Percentiles rank a stretch among this genome's conserved stretches.
Conservation (phyloP, 2,888 invertebrate genomes). For the Druceiella hillmani region DNA sequence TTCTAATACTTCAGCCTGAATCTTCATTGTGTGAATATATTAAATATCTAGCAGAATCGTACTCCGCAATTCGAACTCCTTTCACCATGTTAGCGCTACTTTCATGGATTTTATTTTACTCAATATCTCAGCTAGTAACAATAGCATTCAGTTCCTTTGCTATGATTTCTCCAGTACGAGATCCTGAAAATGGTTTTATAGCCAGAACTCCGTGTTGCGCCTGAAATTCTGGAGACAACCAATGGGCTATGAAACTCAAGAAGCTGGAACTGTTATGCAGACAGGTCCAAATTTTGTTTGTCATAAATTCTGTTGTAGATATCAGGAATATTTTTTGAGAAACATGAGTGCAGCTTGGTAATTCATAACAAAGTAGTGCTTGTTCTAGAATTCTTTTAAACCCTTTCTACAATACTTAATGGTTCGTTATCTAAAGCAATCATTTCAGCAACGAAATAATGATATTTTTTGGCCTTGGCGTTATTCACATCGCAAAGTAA, state of each 20-base stretch:
- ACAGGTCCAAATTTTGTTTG: constrained; percentile 26
- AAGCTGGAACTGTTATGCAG: constrained; percentile 22
- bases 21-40: no score
- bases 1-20: no score
- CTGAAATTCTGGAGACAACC: constrained; percentile 23
- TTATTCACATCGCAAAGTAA: no score
- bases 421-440: constrained; percentile 30
- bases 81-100: no score
- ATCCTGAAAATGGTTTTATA: no score
- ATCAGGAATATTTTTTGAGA: no score
- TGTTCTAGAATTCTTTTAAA: constrained; percentile 26
- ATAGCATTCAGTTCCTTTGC: no score
- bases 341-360: constrained; percentile 26
- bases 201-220: constrained; percentile 24
- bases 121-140: constrained; percentile 17
- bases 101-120: constrained; percentile 20
- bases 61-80: no score
- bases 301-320: constrained; percentile 23
- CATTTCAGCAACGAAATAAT: constrained; percentile 30
- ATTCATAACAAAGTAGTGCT: constrained; percentile 25
- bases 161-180: no score
- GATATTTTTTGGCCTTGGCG: no score
- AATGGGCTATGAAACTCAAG: constrained; percentile 25
- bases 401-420: constrained; percentile 27
- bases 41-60: no score